phyloP scores from a whole-genome alignment of 2,797 vertebrate genomes.

The Acrossocheilus fasciatus region DNA sequence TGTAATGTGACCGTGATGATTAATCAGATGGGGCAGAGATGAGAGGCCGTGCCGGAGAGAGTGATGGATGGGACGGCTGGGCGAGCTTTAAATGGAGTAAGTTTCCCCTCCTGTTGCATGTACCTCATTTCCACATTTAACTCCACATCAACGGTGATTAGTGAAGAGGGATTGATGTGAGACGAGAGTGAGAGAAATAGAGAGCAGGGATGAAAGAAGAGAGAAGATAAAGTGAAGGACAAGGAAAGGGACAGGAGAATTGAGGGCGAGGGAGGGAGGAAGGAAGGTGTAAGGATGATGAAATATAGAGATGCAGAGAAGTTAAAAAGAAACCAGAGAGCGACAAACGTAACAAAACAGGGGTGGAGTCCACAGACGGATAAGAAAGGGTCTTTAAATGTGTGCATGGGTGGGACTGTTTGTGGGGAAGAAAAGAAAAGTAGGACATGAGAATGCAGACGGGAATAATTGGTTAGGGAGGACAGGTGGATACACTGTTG shows the following conservation, averaged over 20 bases:
- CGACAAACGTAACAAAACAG: conserved; percentile 2
- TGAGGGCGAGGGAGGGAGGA: neutral
- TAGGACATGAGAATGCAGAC: conserved; percentile 26
- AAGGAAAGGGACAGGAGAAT: conserved; percentile 4
- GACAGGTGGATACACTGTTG: conserved; percentile 4
- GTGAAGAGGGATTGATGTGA: conserved; percentile 31
- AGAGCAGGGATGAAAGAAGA: conserved; percentile 32
- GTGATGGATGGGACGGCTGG: conserved; percentile 41
- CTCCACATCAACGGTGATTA: conserved; percentile 46
- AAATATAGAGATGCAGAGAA: conserved; percentile 27
- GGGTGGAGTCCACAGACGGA: conserved; percentile 30
- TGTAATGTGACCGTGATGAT: conserved; percentile 52
- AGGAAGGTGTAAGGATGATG: conserved; percentile 28
- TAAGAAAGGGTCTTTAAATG: conserved; percentile 25
- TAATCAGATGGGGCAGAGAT: conserved; percentile 50
- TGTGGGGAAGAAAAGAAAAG: conserved; percentile 35
- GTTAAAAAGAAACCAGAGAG: conserved; percentile 38
- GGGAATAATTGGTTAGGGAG: conserved; percentile 33
- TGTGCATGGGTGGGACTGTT: conserved; percentile 31
- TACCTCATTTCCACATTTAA: conserved; percentile 53
- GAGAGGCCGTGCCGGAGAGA: conserved; percentile 30
- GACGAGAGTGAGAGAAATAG: neutral
- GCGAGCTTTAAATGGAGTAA: conserved; percentile 44
- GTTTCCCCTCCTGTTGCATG: conserved; percentile 46
- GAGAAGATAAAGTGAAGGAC: conserved; percentile 14